phyloP scores from a whole-genome alignment of 2,113 vertebrate species.

The Lutjanus erythropterus region DNA sequence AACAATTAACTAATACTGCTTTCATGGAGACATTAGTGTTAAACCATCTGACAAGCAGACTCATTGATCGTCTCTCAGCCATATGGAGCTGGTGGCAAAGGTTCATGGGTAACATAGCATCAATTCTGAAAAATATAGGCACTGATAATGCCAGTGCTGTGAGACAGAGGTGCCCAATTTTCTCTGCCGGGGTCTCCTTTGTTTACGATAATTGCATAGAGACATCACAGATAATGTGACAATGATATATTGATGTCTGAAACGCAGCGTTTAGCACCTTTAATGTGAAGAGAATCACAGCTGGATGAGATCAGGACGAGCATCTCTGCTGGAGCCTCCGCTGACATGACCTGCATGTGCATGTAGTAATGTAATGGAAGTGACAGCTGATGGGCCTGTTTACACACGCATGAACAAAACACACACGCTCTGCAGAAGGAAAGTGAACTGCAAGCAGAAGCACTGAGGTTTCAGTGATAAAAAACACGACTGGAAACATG shows the following conservation, averaged over 20 bases:
- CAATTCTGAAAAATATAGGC: neutral
- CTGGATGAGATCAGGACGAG: conserved; percentile 4
- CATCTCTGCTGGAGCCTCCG: neutral
- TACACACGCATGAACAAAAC: neutral
- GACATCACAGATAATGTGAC: conserved; percentile 40
- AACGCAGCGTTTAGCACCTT: conserved; percentile 9
- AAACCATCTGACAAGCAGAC: conserved; percentile 22
- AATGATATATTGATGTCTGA: conserved; percentile 17
- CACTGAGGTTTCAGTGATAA: neutral
- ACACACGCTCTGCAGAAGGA: neutral
- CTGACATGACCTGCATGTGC: neutral
- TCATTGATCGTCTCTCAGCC: conserved; percentile 1
- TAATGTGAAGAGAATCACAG: neutral
- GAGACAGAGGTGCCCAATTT: conserved; percentile 2
- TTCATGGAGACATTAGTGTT: conserved; percentile 22
- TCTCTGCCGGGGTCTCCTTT: conserved; percentile 24
- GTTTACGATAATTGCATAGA: conserved; percentile 34
- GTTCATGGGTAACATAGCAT: conserved; percentile 1
- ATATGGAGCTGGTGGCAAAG: neutral
- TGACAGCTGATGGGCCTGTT: neutral
- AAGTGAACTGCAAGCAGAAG: neutral
- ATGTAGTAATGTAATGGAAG: neutral
- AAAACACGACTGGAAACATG: neutral
- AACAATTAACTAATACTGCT: conserved; percentile 36
- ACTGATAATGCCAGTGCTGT: neutral